Base-by-base conservation (phyloP, 2,797 vertebrate genomes). In the Synanceia verrucosa region DNA sequence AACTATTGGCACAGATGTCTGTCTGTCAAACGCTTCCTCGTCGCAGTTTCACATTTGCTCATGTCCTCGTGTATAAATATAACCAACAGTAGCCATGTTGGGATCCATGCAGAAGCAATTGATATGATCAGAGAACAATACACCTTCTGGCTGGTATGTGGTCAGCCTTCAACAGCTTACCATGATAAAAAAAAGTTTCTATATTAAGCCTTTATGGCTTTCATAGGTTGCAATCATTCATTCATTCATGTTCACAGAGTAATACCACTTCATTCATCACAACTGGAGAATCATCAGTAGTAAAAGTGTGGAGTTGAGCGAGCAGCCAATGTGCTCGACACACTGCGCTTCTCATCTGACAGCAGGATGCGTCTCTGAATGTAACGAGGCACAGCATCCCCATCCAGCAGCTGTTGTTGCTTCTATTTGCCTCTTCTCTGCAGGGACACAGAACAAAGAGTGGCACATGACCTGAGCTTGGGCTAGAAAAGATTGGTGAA, bases 391-490 rank as follows among this genome's bases (percentile, higher is more conserved):
- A n/a, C 44, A 39, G 29, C 48, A 24, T 56, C 70, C 21, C 63
- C 63, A 28, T 79, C 36, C 56, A 73, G 29, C 84, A 86, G 84
- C 86, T 89, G 86, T 44, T 81, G 53, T 34, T 52, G 64, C 69
- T 43, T 70, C 61, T 19, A 21, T 74, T 73, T 65, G 46, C 70
- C 62, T 55, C 57, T 66, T 63, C 65, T 78, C 29, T 63, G 33
- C 34, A 29, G 56, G 47, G 56, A 52, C 37, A 39, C 44, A 28
- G 79, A 74, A 81, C 83, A 87, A 87, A 87, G 70, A 37, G 19
- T 14, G 44, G 47, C 81, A 81, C 50, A 28, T 86, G 85, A 83
- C 70, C 68, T 3, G 50, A 55, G 81, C 36, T 14, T 5, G 46
- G 26, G 63, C 67, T 58, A 70, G 73, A 68, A 62, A 69, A 76